Evolutionary conservation across 1,140 invertebrate genomes (phyloP), one percentile per base, ranked within the genome.

Genomic region (Galendromus occidentalis): DNA sequence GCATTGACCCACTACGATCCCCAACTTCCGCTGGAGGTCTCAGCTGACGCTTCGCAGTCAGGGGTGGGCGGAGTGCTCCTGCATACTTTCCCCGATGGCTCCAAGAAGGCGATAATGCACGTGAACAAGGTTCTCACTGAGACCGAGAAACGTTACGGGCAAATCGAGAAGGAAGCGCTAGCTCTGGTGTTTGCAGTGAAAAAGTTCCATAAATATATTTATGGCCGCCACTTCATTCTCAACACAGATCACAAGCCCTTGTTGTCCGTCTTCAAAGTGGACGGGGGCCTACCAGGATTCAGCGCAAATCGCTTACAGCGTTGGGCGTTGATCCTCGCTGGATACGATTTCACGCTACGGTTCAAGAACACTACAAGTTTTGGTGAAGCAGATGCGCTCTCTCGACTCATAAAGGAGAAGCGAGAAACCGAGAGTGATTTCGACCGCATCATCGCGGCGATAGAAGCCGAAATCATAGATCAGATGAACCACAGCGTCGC

Each of bases 131-230:
- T 73, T 1, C 65, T 81, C 12, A 72, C 70, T n/a, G 42, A 66
- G 22, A 69, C 75, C 12, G 78, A 83, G 69, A 68, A 70, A 66
- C 76, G 76, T n/a, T 82, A 81, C 69, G 71, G 73, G 20, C 77
- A 80, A 67, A 70, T 80, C 6, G 78, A 83, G 30, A 79, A 76
- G 69, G 80, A 83, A 70, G 78, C 74, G 0, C 71, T 78, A n/a
- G n/a, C n/a, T n/a, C n/a, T n/a, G n/a, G n/a, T n/a, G n/a, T n/a
- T n/a, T n/a, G n/a, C n/a, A n/a, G 12, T 73, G 74, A 70, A 71
- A 75, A 69, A 76, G 66, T 80, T 81, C 68, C 76, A 80, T 66
- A 69, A 80, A 51, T 81, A 77, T 66, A 45, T 79, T 14, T 79
- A 73, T 69, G 76, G 75, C 7, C 55, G 73, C 6, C 65, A 71